Evolutionary conservation across 2,113 vertebrate genomes (phyloP).

Genomic region (Callocephalon fimbriatum): DNA sequence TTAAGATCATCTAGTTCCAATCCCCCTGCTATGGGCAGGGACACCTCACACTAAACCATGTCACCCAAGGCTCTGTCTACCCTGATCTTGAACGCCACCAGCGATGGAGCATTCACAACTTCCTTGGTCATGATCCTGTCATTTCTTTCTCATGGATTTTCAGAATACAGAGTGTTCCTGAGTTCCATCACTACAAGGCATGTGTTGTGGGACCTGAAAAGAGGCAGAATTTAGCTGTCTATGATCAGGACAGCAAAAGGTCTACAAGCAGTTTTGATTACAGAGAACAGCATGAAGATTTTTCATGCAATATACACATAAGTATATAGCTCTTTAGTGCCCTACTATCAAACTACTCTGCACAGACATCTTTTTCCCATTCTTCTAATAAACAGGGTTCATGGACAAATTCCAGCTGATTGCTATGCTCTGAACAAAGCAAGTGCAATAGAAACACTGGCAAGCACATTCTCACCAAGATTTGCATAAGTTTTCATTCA

Average conservation of each 20-base stretch:
- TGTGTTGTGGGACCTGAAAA: rapidly evolving
- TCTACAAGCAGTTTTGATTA: background rate
- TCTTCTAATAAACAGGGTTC: background rate
- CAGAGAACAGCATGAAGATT: background rate
- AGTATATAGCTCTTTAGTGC: background rate
- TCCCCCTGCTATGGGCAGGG: no score
- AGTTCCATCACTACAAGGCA: background rate
- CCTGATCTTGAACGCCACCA: no score
- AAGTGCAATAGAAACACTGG: background rate
- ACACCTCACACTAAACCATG: no score
- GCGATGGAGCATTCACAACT: no score
- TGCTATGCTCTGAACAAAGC: background rate
- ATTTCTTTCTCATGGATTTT: background rate
- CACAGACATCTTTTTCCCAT: background rate
- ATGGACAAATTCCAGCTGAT: slow-evolving; percentile 17
- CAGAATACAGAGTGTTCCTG: background rate
- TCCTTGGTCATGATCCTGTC: background rate
- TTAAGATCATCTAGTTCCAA: no score
- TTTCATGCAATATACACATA: background rate
- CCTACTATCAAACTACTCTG: background rate
- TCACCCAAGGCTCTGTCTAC: no score
- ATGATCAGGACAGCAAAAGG: background rate
- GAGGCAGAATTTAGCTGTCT: background rate
- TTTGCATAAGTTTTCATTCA: slow-evolving; percentile 2
- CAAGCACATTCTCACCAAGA: background rate